A percentile compares a stretch with the other conserved stretches of the same genome.
Evolutionary conservation across 2,797 vertebrate species (phyloP).

Genomic region (Silurus aristotelis): DNA sequence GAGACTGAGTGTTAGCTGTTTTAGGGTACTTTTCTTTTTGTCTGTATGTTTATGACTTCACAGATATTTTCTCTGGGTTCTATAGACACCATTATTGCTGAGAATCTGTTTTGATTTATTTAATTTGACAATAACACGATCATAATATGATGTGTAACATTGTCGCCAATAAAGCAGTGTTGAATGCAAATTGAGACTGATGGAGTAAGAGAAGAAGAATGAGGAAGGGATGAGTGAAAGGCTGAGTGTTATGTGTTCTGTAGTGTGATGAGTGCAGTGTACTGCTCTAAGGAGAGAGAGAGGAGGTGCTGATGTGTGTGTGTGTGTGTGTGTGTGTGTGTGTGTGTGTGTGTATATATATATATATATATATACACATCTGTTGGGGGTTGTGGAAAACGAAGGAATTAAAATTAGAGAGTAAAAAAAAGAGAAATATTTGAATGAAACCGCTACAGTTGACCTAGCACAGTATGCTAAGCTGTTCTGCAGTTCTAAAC

Average conservation of each 20-base stretch:
- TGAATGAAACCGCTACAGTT: constrained; percentile 46
- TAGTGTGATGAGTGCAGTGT: not conserved
- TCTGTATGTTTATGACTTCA: not conserved
- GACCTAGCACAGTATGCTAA: constrained; percentile 68
- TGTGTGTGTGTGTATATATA: too few relatives aligned
- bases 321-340: too few relatives aligned
- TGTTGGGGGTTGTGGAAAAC: not conserved
- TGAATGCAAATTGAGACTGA: not conserved
- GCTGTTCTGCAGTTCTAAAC: constrained; percentile 75
- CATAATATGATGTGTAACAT: constrained; percentile 3
- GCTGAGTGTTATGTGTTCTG: constrained; percentile 22
- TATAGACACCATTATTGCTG: not conserved
- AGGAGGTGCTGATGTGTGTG: not conserved
- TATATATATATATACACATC: too few relatives aligned
- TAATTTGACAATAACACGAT: not conserved
- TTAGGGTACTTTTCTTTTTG: not conserved
- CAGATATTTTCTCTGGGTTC: not conserved
- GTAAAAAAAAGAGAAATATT: not conserved
- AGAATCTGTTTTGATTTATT: not conserved
- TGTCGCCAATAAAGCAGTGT: not conserved
- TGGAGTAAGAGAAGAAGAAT: not conserved
- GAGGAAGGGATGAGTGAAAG: not conserved
- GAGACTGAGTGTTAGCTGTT: not conserved
- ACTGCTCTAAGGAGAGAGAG: not conserved
- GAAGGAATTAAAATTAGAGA: constrained; percentile 9